These are phyloP conservation scores for Tetrapedia diversipes DNA, from an alignment of 2,888 invertebrate species.

Conservation along the genomic window DNA sequence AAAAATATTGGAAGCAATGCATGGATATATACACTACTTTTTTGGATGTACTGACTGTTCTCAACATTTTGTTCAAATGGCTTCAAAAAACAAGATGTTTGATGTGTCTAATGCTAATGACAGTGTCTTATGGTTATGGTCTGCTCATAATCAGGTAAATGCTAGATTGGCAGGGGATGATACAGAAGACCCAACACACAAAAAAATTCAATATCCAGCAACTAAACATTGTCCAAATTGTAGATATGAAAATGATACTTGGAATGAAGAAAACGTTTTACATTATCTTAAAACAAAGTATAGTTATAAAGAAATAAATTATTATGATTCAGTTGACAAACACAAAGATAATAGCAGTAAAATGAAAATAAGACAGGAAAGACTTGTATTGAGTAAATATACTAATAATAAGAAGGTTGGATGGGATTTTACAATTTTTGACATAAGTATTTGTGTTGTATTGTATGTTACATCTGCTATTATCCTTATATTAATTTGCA, in stretches of 20 bases:
- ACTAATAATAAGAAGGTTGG: constrained; percentile 68
- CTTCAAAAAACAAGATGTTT: constrained; percentile 87
- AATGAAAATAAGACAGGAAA: constrained; percentile 61
- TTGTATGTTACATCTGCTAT: constrained; percentile 90
- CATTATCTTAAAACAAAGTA: constrained; percentile 86
- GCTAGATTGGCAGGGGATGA: constrained; percentile 91
- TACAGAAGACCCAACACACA: constrained; percentile 95
- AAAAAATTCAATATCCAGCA: constrained; percentile 95
- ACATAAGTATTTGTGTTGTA: constrained; percentile 90
- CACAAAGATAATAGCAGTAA: constrained; percentile 43
- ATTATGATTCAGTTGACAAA: constrained; percentile 58
- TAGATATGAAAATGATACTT: constrained; percentile 84
- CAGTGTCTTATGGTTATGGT: constrained; percentile 96
- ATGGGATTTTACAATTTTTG: constrained; percentile 87
- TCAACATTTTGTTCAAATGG: constrained; percentile 94
- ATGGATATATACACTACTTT: constrained; percentile 94
- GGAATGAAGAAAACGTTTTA: constrained; percentile 87
- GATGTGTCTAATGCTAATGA: constrained; percentile 89
- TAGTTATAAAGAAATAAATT: constrained; percentile 69
- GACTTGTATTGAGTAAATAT: constrained; percentile 62
- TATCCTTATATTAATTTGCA: constrained; percentile 90
- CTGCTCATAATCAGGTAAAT: constrained; percentile 97
- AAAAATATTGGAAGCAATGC: constrained; percentile 91
- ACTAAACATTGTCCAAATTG: constrained; percentile 88
- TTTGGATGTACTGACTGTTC: constrained; percentile 97